Base-by-base conservation (phyloP, 2,797 vertebrate genomes). In the Lophius americanus region DNA sequence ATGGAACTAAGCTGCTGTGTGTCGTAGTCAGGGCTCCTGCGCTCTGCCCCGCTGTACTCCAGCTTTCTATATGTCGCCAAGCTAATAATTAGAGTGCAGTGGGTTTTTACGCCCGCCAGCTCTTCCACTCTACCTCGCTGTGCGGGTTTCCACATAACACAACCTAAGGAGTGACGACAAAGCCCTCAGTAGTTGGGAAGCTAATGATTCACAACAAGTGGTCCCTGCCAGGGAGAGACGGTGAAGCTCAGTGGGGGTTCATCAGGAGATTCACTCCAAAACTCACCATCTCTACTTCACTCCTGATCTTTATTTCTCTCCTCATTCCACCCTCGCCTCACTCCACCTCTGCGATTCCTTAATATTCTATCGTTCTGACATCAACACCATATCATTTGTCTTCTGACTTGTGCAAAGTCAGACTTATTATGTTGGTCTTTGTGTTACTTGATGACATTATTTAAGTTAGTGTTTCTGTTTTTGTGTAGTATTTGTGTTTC, bases 191-290 rank as follows among this genome's bases (percentile, higher is more conserved):
- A 61, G 75, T 68, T 60, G 61, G 69, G 57, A 76, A 69, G 80
- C 80, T 87, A 87, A 91, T 86, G 79, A 88, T 78, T 89, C 38
- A 63, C 78, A 83, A 85, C 84, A 73, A 80, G 78, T 78, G 68
- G 71, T 69, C 68, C 35, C 73, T 76, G 75, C 81, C 78, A 78
- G 56, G 54, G 65, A 81, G 55, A 60, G 74, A 78, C n/a, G 11
- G 63, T 33, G 64, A 33, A 38, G 74, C 87, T 82, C 85, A 72
- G 79, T 69, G 70, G 78, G 23, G 79, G 73, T 75, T 83, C 81
- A 71, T 23, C 79, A 73, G 7, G 76, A 75, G 46, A 55, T 52
- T 61, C 75, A 76, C 79, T 70, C 67, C 75, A 59, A 72, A 78
- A 78, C 79, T 23, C 23, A 23, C 23, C 23, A 23, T 23, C 23